Conservation (phyloP, 2,113 vertebrate genomes). For the Rhadina sibilatrix region DNA sequence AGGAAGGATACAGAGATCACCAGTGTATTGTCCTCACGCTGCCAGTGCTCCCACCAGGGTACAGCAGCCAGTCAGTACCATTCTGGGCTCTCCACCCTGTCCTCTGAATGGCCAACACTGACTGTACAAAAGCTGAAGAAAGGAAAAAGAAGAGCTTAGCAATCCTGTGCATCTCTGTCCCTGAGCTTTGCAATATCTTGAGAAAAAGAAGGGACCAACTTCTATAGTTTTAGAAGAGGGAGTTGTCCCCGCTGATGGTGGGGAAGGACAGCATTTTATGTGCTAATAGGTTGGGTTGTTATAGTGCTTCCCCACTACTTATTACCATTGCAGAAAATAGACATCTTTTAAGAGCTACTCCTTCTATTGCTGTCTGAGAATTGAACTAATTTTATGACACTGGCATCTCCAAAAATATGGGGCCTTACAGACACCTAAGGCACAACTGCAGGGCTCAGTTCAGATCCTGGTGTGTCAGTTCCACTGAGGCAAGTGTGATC, state of each 20-base stretch:
- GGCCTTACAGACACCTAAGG: neutral
- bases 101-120: fast-evolving
- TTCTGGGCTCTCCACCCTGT: neutral
- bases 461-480: neutral
- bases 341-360: neutral
- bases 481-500: neutral
- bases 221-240: neutral
- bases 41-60: neutral
- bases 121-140: neutral
- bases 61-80: neutral
- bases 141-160: neutral
- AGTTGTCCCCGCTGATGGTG: neutral
- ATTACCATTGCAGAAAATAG: neutral
- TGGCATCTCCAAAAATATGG: neutral
- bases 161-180: neutral
- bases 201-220: neutral
- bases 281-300: neutral
- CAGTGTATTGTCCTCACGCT: neutral
- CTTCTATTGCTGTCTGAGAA: neutral
- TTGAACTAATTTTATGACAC: neutral
- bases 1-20: neutral
- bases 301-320: neutral
- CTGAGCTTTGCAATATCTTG: neutral
- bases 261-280: neutral
- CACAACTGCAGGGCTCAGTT: neutral